Base-by-base conservation (phyloP, 2,113 vertebrate species). In the Cephalopterus ornatus region DNA sequence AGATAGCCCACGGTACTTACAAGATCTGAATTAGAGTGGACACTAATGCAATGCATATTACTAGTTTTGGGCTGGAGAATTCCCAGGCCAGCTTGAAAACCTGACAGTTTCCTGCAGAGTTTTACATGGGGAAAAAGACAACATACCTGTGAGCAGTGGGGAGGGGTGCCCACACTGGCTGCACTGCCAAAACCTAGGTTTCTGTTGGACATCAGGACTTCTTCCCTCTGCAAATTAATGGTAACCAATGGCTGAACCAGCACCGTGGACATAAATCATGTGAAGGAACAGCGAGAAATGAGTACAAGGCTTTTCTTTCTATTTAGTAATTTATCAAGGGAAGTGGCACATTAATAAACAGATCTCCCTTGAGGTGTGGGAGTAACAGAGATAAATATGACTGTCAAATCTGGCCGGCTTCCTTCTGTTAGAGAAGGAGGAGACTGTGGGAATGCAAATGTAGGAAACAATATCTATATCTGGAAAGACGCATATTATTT, bases 331-430 rank as follows among this genome's bases (percentile, higher is more conserved):
- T 98, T 98, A 98, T 98, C 98, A 98, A 97, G 98, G 98, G 98
- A 98, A 99, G 98, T 98, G 98, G 98, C 96, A 79, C 98, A 99
- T 99, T 99, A 99, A 99, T 99, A 98, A 98, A 98, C 98, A 97
- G 98, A 98, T 98, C 98, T 98, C 98, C 98, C 98, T 98, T 95
- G 99, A 98, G 99, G 98, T 98, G 96, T 97, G 97, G 95, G 97
- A 97, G 97, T 98, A 98, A 98, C 97, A 97, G 98, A 98, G 98
- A 99, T 98, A 98, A 98, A 99, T 99, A 97, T 94, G 97, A 96
- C 96, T 97, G 96, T 98, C 98, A 98, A 97, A 95, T 95, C 95
- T 97, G 98, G 98, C 98, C 98, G 98, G 97, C 95, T 98, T 97
- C 96, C 95, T 97, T 97, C 97, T 96, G 97, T 97, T 98, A 97